Evolutionary conservation across 2,888 invertebrate species (phyloP), one percentile per base, ranked within the genome.

Genomic region (Nudaria mundana): DNA sequence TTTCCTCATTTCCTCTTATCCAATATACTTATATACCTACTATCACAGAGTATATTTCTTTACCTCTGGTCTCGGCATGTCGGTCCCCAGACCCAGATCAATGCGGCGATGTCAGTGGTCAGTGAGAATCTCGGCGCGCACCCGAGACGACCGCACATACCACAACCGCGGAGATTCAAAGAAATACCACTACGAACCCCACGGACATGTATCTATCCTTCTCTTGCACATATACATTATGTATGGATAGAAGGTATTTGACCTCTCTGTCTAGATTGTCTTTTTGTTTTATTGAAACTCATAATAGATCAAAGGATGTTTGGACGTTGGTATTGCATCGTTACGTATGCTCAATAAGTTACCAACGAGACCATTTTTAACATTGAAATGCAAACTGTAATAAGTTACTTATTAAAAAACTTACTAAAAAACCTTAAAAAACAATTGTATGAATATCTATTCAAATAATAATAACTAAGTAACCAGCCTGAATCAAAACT

Each of bases 61-160:
- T 56, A 50, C 56, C 54, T 51, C n/a, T n/a, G n/a, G n/a, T 37
- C 48, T 47, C 40, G 45, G 31, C 15, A n/a, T n/a, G n/a, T n/a
- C 52, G 47, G 45, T 48, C 54, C 48, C 44, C 53, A 54, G 51
- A 66, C 71, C 77, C 71, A 62, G 69, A 71, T 80, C 79, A 77
- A 68, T 70, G 59, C 54, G 52, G 57, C 46, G 38, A 44, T 59
- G 72, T 73, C 68, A 57, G 68, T 75, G 79, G 75, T 79, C 80
- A 75, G 73, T 72, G 58, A 66, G 77, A 84, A 85, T 85, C 86
- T 83, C 81, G 62, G 74, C 49, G 56, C 52, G 56, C 40, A 59
- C 64, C 62, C 42, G 34, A 43, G 59, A 52, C 62, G 66, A 76
- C 84, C 83, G 77, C 81, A 75, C 81, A 81, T 83, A 76, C 81